phyloP scores from a whole-genome alignment of 2,797 vertebrate species.

The Acipenser oxyrinchus region DNA sequence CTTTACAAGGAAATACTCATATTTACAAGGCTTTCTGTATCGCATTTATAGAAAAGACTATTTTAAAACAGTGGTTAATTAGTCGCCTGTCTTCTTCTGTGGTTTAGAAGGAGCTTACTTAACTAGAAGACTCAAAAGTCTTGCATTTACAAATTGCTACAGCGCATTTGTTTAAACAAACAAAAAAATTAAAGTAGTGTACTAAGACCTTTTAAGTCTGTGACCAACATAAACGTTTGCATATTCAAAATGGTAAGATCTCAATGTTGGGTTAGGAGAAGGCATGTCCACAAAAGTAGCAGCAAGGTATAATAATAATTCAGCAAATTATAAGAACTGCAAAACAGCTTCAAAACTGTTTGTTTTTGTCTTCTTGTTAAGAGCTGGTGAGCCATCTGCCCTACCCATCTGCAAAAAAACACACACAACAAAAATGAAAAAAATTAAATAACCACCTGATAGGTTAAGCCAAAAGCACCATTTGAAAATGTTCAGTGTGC shows the following conservation, averaged over 20 bases:
- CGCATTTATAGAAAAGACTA: constrained; percentile 25
- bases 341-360: constrained; percentile 12
- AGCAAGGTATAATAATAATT: constrained; percentile 16
- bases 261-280: constrained; percentile 10
- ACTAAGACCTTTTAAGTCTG: constrained; percentile 9
- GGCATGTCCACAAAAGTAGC: constrained; percentile 27
- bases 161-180: constrained; percentile 11
- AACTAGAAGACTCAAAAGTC: constrained; percentile 19
- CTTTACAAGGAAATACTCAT: constrained; percentile 33
- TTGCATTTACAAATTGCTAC: constrained; percentile 32
- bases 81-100: constrained; percentile 1
- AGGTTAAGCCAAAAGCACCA: constrained; percentile 42
- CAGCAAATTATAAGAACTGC: constrained; percentile 32
- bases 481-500: constrained; percentile 21
- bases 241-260: constrained; percentile 7
- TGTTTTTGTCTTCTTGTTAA: not conserved
- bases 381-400: constrained; percentile 18
- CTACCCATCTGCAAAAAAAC: constrained; percentile 21
- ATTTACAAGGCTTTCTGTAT: constrained; percentile 37
- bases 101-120: constrained; percentile 18
- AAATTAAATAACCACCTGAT: constrained; percentile 36
- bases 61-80: constrained; percentile 35
- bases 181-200: constrained; percentile 8
- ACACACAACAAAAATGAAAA: no score
- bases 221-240: constrained; percentile 12